Base-by-base conservation (phyloP, 1,140 invertebrate species). In the Drosophila carrolli region DNA sequence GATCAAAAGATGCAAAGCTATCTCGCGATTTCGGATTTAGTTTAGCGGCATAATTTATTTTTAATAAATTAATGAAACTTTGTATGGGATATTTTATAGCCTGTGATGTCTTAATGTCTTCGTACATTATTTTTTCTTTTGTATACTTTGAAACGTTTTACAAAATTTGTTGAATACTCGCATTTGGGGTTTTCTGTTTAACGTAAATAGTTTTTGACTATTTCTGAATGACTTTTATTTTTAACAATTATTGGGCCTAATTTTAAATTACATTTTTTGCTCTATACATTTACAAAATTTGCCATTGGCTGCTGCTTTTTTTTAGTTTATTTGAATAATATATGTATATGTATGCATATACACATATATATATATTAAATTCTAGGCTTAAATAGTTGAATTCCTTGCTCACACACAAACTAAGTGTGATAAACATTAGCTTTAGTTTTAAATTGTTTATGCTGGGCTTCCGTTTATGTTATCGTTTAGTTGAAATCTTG, bases 301-400 rank as follows among this genome's bases (percentile, higher is more conserved):
- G 60, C 62, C 62, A 40, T 41, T 67, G 78, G 75, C 75, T 81
- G 55, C 53, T 65, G 76, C 51, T 63, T 27, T 58, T 23, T 80
- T 27, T 58, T 16, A 71, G 41, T 80, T 19, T 68, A 38, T 54
- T 43, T 68, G 54, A 32, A 35, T 58, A 41, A 43, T 75, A 47
- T 51, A 59, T 84, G 41, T 66, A 62, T 56, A 13, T 32, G n/a
- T 11, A 10, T 55, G 56, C 43, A 46, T 60, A 60, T 63, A 70
- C 48, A 59, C 54, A 35, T 38, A 48, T 59, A 61, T 71, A 72
- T 83, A 80, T 77, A 71, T 83, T 88, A 84, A 78, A 70, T 19
- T 78, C 84, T 89, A 89, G 65, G 46, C 84, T 89, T 89, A 89
- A 89, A 89, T 89, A 89, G 84, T 84, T 81, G 81, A 89, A 80